Evolutionary conservation across 2,113 vertebrate species (phyloP).

Genomic region (Oncorhynchus clarkii): DNA sequence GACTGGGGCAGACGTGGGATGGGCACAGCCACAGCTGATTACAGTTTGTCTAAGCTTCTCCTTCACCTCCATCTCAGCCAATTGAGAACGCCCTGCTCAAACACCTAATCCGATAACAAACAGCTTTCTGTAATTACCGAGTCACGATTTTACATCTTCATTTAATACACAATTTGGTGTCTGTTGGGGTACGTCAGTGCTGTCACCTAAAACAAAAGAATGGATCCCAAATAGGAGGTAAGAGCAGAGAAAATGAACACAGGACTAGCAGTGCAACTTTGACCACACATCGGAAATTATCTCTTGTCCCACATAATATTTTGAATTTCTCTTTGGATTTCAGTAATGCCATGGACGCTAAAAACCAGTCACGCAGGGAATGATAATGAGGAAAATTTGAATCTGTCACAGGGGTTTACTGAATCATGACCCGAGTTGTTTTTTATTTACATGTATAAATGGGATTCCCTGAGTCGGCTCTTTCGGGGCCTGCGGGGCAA

Average conservation of each 20-base stretch:
- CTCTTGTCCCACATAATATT: background rate
- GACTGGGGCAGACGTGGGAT: background rate
- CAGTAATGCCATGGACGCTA: background rate
- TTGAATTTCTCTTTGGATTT: background rate
- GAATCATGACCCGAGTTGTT: background rate
- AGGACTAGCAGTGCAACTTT: background rate
- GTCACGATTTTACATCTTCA: too few relatives aligned
- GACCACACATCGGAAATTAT: background rate
- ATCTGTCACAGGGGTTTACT: background rate
- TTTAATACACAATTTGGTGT: background rate
- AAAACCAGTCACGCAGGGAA: background rate
- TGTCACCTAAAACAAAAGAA: background rate
- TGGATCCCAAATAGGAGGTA: background rate
- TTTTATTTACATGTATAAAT: background rate
- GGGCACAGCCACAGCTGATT: background rate
- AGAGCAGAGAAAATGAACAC: background rate
- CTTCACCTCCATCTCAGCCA: constrained; percentile 3
- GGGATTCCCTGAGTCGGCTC: background rate
- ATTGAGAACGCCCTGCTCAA: background rate
- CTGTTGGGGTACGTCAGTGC: background rate
- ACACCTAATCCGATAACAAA: constrained; percentile 4
- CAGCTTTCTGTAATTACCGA: background rate
- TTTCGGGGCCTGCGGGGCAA: background rate
- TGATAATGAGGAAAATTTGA: background rate
- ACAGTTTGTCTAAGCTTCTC: constrained; percentile 8